Percentiles rank a stretch among this genome's conserved stretches.
These are phyloP conservation scores for Ophioninae sp. DNA, from an alignment of 2,888 invertebrate genomes.

Conservation along the genomic window DNA sequence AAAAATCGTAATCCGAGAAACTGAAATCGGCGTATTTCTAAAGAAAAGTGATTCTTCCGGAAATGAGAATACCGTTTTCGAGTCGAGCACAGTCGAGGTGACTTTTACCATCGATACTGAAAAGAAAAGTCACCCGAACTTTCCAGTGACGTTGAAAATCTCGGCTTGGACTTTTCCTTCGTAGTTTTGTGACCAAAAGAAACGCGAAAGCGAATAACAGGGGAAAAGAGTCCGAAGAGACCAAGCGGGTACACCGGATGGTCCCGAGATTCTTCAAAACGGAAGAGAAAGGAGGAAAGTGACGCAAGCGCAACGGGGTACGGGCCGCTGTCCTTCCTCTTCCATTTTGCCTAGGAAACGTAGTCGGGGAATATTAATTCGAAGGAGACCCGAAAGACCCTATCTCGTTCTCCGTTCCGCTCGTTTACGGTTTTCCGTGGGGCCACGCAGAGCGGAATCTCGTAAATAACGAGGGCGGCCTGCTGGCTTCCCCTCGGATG, in stretches of 20 bases:
- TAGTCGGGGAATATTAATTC: conserved; percentile 65
- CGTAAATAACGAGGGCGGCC: conserved; percentile 70
- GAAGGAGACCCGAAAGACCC: conserved; percentile 63
- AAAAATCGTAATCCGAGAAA: too few species aligned
- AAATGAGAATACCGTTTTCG: too few species aligned
- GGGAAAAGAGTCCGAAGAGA: conserved; percentile 58
- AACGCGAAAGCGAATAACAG: conserved; percentile 46
- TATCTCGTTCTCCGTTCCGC: conserved; percentile 48
- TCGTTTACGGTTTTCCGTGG: conserved; percentile 56
- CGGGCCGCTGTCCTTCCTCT: conserved; percentile 38
- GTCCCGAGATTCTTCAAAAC: conserved; percentile 45
- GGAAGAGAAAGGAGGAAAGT: conserved; percentile 49
- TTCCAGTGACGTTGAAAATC: not conserved
- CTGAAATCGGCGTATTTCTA: too few species aligned
- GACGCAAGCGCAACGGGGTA: conserved; percentile 52
- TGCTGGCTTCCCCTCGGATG: conserved; percentile 30
- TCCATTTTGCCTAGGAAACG: conserved; percentile 46
- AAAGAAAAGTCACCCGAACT: too few species aligned
- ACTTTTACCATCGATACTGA: not conserved
- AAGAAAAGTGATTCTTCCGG: too few species aligned
- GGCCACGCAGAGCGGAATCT: conserved; percentile 62
- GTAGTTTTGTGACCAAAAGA: conserved; percentile 20
- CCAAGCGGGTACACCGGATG: conserved; percentile 46
- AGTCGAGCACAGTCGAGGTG: too few species aligned
- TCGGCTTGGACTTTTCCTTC: not conserved